Percentiles rank a stretch among this genome's conserved stretches.
These are phyloP conservation scores for Alouatta palliata DNA, from an alignment of 2,113 vertebrate genomes.

Conservation along the genomic window DNA sequence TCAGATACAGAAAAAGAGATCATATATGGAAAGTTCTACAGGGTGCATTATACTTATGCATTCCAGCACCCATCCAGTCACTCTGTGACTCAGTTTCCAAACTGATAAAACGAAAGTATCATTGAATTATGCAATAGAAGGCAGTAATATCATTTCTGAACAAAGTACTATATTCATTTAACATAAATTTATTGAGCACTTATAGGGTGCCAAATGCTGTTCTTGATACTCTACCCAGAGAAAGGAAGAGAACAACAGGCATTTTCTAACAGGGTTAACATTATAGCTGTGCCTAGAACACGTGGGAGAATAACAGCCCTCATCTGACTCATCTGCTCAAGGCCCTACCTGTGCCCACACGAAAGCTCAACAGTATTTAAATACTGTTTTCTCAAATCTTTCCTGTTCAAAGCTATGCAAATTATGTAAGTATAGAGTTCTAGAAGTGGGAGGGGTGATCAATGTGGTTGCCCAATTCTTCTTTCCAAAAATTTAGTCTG, in stretches of 20 bases:
- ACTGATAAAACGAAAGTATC: neutral
- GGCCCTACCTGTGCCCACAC: rapidly evolving
- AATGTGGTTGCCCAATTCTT: neutral
- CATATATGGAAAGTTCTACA: rapidly evolving
- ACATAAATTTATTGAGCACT: neutral
- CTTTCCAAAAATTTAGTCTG: neutral
- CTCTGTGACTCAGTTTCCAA: neutral
- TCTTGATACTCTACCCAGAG: neutral
- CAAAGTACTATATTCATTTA: neutral
- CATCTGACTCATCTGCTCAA: neutral
- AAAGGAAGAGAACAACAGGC: neutral
- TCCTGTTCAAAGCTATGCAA: neutral
- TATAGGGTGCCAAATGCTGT: neutral
- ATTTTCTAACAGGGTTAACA: rapidly evolving
- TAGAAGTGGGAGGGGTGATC: neutral
- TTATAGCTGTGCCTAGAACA: rapidly evolving
- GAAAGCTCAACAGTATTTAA: neutral
- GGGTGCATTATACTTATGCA: neutral
- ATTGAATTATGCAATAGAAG: neutral
- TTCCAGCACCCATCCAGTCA: neutral
- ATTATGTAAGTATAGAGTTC: neutral
- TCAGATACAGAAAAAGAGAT: neutral
- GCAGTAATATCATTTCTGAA: neutral
- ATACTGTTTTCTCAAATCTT: neutral
- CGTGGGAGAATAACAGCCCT: too few species aligned